phyloP scores from a whole-genome alignment of 2,888 invertebrate species.

The Acronicta leporina region DNA sequence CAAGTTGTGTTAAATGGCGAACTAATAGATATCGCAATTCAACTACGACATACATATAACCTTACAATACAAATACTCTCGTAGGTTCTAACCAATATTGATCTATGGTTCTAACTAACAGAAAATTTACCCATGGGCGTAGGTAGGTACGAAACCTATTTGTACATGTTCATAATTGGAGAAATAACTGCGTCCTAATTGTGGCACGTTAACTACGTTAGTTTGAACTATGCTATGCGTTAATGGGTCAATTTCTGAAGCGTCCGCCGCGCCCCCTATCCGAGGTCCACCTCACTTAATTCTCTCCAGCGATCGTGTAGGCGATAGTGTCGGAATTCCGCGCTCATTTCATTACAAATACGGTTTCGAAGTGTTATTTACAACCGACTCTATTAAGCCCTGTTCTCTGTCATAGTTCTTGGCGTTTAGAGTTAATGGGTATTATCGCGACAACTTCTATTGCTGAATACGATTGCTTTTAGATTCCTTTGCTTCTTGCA shows the following conservation, averaged over 20 bases:
- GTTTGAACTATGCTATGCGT: background rate
- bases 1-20: no score
- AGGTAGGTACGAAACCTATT: background rate
- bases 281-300: constrained; percentile 14
- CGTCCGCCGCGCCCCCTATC: constrained; percentile 5
- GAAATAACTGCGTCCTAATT: constrained; percentile 5
- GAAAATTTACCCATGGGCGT: background rate
- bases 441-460: background rate
- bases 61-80: no score
- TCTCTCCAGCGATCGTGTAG: constrained; percentile 21
- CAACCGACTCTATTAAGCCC: constrained; percentile 14
- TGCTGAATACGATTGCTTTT: background rate
- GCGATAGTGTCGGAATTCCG: constrained; percentile 35
- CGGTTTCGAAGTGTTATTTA: constrained; percentile 15
- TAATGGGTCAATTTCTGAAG: constrained; percentile 7
- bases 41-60: no score
- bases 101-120: no score
- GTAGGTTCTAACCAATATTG: no score
- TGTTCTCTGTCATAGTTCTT: constrained; percentile 2
- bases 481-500: no score
- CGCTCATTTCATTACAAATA: constrained; percentile 20
- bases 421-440: background rate
- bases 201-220: constrained; percentile 14
- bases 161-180: background rate
- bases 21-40: no score